phyloP scores from a whole-genome alignment of 1,140 invertebrate genomes.

The Drosophila nigromelanica region DNA sequence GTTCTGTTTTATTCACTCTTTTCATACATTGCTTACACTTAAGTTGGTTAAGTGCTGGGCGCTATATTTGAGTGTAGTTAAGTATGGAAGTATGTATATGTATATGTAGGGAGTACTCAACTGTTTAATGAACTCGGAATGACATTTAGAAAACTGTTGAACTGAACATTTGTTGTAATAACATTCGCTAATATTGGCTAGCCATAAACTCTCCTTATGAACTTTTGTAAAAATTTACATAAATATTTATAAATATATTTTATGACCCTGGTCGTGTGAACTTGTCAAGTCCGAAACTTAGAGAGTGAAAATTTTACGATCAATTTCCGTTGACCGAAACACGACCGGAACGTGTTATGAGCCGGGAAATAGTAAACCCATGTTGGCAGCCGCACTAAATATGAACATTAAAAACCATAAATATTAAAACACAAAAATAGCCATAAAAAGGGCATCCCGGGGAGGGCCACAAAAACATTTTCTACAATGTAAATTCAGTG shows the following conservation, averaged over 20 bases:
- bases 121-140: constrained; percentile 10
- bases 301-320: constrained; percentile 64
- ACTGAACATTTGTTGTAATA: neutral
- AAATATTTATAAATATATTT: no score
- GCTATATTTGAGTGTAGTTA: constrained; percentile 17
- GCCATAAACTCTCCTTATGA: no score
- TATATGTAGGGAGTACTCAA: neutral
- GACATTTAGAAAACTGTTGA: constrained; percentile 4
- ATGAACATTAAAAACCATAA: constrained; percentile 78
- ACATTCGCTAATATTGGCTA: no score
- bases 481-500: constrained; percentile 52
- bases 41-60: constrained; percentile 56
- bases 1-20: constrained; percentile 20
- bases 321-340: constrained; percentile 65
- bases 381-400: constrained; percentile 69
- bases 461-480: constrained; percentile 11
- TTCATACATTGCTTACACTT: constrained; percentile 46
- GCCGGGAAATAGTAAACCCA: constrained; percentile 45
- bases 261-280: constrained; percentile 65
- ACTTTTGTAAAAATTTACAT: no score
- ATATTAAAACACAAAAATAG: constrained; percentile 65
- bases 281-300: constrained; percentile 36
- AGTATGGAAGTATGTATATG: neutral
- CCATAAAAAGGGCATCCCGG: constrained; percentile 24
- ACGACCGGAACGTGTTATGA: constrained; percentile 39